These are phyloP conservation scores for Tortrix viridana DNA, from an alignment of 2,888 invertebrate species.

Conservation along the genomic window DNA sequence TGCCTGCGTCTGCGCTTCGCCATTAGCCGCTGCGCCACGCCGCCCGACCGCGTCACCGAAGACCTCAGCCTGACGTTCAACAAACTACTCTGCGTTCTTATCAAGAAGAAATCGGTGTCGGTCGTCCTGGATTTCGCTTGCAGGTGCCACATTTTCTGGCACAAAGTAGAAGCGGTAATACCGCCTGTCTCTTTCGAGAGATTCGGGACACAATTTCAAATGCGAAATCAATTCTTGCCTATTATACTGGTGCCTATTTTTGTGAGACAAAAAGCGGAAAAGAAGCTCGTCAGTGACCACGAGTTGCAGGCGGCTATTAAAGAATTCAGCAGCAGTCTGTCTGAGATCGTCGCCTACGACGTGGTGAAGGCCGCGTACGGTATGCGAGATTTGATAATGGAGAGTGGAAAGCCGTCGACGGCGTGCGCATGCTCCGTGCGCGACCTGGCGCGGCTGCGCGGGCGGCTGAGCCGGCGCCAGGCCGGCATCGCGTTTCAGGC, in stretches of 20 bases:
- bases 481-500: slow-evolving; percentile 53
- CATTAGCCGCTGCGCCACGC: slow-evolving; percentile 10
- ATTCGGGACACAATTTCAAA: slow-evolving; percentile 49
- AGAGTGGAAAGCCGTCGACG: slow-evolving; percentile 39
- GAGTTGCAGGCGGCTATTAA: slow-evolving; percentile 10
- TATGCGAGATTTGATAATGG: slow-evolving; percentile 43
- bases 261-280: slow-evolving; percentile 9
- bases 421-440: slow-evolving; percentile 44
- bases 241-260: slow-evolving; percentile 48
- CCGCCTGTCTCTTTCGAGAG: slow-evolving; percentile 48
- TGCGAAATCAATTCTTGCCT: slow-evolving; percentile 51
- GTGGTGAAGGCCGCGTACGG: slow-evolving; percentile 41
- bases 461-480: slow-evolving; percentile 47
- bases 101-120: slow-evolving; percentile 46
- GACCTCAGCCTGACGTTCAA: slow-evolving; percentile 44
- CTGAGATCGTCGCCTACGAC: slow-evolving; percentile 11
- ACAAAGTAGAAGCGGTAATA: slow-evolving; percentile 43
- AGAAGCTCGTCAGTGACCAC: slow-evolving; percentile 12
- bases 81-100: slow-evolving; percentile 42
- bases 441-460: slow-evolving; percentile 49
- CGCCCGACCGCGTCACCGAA: slow-evolving; percentile 40
- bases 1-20: slow-evolving; percentile 30
- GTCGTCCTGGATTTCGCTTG: slow-evolving; percentile 47
- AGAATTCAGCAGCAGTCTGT: slow-evolving; percentile 14
- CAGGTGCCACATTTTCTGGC: slow-evolving; percentile 49